Evolutionary conservation across 1,140 invertebrate species (phyloP), one percentile per base, ranked within the genome.

Genomic region (Bemisia tabaci): DNA sequence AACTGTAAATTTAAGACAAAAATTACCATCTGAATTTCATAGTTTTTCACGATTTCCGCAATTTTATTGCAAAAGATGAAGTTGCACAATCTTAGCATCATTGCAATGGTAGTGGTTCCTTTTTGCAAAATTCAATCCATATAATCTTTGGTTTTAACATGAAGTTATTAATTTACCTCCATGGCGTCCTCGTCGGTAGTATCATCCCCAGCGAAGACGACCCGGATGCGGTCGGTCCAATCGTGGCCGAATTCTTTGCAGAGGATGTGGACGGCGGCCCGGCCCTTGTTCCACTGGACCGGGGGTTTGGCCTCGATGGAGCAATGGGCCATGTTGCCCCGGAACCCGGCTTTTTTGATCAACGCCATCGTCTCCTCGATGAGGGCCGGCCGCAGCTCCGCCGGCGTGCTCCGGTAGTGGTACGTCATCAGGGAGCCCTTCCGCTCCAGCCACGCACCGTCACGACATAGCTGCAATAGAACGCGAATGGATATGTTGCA

Each of bases 401-500:
- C 72, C 1, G 89, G 89, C 0, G 88, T 88, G 76, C 93, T 90
- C 2, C 91, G 84, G 78, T 89, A 94, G 75, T 94, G 92, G 79
- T 90, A 93, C 1, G 92, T 92, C 26, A 94, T 77, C 0, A 92
- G 74, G 1, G 90, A 87, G 9, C 90, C 91, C 77, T 94, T 94
- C 74, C 92, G 91, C 74, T 94, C 92, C 1, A 94, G 89, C 91
- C 92, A 94, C 1, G 91, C 91, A 27, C 92, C 92, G 71, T 93
- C 88, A 68, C 80, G 84, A 73, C 90, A 92, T 5, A 92, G 81
- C 85, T 71, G 27, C 23, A 62, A 62, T n/a, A n/a, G n/a, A n/a
- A n/a, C n/a, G n/a, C n/a, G n/a, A n/a, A n/a, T n/a, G n/a, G n/a
- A n/a, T n/a, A n/a, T n/a, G n/a, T n/a, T n/a, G n/a, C n/a, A n/a